Percentiles rank a stretch among this genome's conserved stretches.
Conservation (phyloP, 2,797 vertebrate species). For the Odontamblyopus lacepedii region DNA sequence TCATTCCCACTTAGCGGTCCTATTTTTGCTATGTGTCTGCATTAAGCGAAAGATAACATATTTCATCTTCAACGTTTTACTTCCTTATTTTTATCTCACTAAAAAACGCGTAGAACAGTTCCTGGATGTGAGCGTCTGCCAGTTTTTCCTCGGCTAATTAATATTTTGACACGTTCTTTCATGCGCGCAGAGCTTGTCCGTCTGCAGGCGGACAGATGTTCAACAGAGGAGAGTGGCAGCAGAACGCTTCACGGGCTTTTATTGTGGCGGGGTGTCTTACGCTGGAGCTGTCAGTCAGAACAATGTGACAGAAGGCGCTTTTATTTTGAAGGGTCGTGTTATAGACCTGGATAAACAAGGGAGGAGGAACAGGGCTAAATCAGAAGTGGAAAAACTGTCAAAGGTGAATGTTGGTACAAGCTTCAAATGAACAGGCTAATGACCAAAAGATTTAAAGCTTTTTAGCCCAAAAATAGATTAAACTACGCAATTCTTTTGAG, state of each 20-base stretch:
- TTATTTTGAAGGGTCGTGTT: not conserved
- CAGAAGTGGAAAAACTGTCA: not conserved
- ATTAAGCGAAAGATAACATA: not conserved
- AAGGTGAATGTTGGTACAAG: not conserved
- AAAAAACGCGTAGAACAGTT: not conserved
- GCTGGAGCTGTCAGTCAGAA: slow-evolving; percentile 5
- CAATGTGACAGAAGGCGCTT: not conserved
- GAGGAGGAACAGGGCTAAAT: not conserved
- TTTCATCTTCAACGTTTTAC: not conserved
- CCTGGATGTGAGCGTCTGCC: not conserved
- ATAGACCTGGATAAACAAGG: not conserved
- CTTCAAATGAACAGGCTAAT: not conserved
- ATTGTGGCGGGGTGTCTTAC: slow-evolving; percentile 1
- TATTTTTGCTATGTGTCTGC: not conserved
- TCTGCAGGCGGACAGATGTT: slow-evolving; percentile 10
- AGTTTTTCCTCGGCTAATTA: slow-evolving; percentile 5
- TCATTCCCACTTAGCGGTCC: not conserved
- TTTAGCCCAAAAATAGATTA: no score
- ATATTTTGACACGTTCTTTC: slow-evolving; percentile 10
- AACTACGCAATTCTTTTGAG: no score
- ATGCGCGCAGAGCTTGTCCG: not conserved
- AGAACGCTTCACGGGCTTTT: not conserved
- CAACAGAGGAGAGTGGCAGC: slow-evolving; percentile 2
- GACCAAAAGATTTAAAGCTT: no score
- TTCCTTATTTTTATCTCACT: not conserved